A percentile compares a stretch with the other conserved stretches of the same genome.
Conservation (phyloP, 2,888 invertebrate genomes). For the Lasioglossum calceatum region DNA sequence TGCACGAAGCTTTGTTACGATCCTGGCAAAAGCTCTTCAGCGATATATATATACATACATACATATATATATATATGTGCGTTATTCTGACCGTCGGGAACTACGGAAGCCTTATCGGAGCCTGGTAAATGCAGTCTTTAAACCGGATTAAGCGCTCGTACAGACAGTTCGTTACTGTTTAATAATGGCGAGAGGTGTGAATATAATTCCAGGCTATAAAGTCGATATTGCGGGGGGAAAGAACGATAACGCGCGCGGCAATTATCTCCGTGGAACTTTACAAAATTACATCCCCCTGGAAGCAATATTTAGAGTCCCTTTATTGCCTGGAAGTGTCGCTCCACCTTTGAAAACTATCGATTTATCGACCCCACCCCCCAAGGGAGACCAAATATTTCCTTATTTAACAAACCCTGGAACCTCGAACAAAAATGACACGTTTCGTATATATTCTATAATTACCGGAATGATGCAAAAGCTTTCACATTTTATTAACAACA, state of each 20-base stretch:
- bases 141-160: conserved; percentile 47
- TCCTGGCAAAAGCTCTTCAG: conserved; percentile 5
- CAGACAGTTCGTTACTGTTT: conserved; percentile 51
- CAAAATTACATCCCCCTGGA: not conserved
- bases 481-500: not conserved
- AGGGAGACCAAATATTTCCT: not conserved
- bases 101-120: conserved; percentile 41
- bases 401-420: not conserved
- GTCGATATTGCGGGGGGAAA: conserved; percentile 32
- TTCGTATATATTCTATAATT: not conserved
- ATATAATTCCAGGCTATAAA: conserved; percentile 43
- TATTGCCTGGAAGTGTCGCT: not conserved
- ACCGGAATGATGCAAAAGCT: not conserved
- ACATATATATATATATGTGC: not conserved
- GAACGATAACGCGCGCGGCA: conserved; percentile 30
- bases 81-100: conserved; percentile 25
- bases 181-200: conserved; percentile 50
- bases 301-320: conserved; percentile 2
- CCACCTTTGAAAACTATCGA: not conserved
- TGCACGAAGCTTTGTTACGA: conserved; percentile 22
- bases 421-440: not conserved
- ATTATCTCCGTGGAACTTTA: conserved; percentile 31
- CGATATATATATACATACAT: not conserved
- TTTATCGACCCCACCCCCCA: not conserved
- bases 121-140: conserved; percentile 49